phyloP scores from a whole-genome alignment of 2,113 vertebrate species.

The Tauraco erythrolophus region DNA sequence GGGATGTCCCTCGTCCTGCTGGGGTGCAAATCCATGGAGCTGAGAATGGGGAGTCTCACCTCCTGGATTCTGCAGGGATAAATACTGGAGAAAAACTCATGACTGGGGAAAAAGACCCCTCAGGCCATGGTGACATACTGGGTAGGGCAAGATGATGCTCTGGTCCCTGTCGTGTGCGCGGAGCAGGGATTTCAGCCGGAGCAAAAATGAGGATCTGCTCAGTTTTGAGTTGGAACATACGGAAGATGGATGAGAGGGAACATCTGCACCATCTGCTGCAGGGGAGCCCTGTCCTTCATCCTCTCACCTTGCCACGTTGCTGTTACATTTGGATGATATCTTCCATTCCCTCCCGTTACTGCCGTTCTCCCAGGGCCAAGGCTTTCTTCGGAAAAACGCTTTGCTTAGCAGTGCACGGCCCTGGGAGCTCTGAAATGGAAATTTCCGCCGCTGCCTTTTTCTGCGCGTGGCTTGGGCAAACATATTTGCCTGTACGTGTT shows the following conservation, averaged over 20 bases:
- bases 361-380: rapidly evolving
- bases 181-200: not conserved
- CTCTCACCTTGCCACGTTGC: rapidly evolving
- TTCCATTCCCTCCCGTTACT: not conserved
- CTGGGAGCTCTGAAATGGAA: not conserved
- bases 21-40: rapidly evolving
- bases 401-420: not conserved
- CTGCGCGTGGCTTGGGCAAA: not conserved
- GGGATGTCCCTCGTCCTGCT: rapidly evolving
- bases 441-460: not conserved
- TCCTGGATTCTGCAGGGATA: not conserved
- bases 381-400: not conserved
- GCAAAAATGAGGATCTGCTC: not conserved
- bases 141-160: not conserved
- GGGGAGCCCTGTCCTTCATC: not conserved
- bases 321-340: not conserved
- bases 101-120: not conserved
- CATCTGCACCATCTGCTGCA: not conserved
- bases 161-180: not conserved
- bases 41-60: rapidly evolving
- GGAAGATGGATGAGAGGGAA: not conserved
- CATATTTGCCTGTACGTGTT: rapidly evolving
- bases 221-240: not conserved
- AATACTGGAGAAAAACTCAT: rapidly evolving
- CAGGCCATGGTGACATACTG: rapidly evolving